A percentile compares a stretch with the other conserved stretches of the same genome.
These are phyloP conservation scores for Parapsyche elsis DNA, from an alignment of 1,140 invertebrate genomes.

Conservation along the genomic window DNA sequence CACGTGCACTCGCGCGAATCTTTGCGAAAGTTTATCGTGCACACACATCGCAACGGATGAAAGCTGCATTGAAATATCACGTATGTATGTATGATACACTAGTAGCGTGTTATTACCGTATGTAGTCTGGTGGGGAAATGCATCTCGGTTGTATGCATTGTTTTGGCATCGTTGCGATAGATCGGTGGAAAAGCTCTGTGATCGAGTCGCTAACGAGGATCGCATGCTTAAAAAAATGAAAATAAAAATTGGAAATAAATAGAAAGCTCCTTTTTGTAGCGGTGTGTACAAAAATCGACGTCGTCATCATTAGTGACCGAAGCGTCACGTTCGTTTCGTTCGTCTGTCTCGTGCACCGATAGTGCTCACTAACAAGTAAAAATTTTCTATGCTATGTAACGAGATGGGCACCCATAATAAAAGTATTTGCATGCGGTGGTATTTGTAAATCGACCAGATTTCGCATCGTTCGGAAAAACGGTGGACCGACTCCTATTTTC, in stretches of 20 bases:
- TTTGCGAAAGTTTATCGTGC: background rate
- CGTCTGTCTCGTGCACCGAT: background rate
- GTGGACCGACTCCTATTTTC: no score
- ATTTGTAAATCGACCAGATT: no score
- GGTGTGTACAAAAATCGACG: background rate
- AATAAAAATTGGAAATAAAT: background rate
- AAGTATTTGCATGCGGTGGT: no score
- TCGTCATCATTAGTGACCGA: background rate
- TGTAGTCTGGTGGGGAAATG: no score
- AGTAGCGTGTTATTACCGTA: no score
- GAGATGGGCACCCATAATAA: no score
- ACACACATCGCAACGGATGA: no score
- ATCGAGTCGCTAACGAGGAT: background rate
- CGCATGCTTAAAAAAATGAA: background rate
- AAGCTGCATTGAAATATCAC: no score
- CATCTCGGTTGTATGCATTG: no score
- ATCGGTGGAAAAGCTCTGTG: background rate
- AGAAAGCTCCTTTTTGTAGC: background rate
- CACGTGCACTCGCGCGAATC: constrained; percentile 3
- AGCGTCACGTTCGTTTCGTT: background rate
- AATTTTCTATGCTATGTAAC: no score
- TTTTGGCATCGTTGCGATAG: background rate
- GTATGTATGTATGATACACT: no score
- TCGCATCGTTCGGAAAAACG: no score
- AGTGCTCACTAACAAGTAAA: background rate